Evolutionary conservation across 2,113 vertebrate genomes (phyloP).

Genomic region (Cervus canadensis): DNA sequence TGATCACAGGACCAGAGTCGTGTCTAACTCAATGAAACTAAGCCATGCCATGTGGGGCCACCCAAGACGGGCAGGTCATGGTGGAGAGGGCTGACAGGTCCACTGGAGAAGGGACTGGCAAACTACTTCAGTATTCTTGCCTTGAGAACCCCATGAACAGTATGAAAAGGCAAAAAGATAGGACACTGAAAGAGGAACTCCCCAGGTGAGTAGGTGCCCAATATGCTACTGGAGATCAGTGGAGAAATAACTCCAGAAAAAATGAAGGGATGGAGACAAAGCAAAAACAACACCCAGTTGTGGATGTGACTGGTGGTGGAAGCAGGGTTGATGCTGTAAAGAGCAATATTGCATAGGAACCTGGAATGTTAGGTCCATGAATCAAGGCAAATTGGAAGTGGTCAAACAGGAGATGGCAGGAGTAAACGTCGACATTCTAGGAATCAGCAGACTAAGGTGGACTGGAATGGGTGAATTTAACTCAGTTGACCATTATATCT

Average conservation of each 20-base stretch:
- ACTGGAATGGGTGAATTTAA: background rate
- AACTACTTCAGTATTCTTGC: background rate
- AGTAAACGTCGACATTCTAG: background rate
- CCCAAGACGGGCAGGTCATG: accelerated
- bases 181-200: background rate
- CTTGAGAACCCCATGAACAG: background rate
- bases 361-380: background rate
- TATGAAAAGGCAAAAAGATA: background rate
- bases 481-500: background rate
- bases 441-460: background rate
- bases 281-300: background rate
- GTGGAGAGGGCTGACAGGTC: background rate
- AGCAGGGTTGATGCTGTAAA: accelerated
- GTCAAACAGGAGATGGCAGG: background rate
- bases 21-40: background rate
- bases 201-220: background rate
- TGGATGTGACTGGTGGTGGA: background rate
- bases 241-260: background rate
- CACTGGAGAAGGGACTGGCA: background rate
- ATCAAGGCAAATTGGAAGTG: background rate
- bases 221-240: background rate
- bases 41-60: background rate
- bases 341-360: background rate
- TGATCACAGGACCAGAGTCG: background rate
- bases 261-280: background rate